Evolutionary conservation across 2,888 invertebrate genomes (phyloP).

Genomic region (Apotomis capreana): DNA sequence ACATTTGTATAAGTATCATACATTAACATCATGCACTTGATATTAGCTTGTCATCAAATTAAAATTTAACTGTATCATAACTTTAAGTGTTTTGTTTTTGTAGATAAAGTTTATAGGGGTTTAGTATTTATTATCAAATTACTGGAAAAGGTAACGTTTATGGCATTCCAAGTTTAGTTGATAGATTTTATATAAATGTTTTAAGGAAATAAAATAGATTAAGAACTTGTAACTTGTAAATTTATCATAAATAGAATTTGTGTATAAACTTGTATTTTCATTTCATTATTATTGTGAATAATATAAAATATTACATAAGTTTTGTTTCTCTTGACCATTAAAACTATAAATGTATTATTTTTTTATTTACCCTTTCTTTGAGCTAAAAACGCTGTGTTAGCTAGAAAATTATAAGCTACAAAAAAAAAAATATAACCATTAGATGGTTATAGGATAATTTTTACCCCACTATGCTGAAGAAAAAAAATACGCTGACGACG

Average conservation of each 20-base stretch:
- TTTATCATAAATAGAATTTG: conserved; percentile 25
- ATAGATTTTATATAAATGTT: conserved; percentile 45
- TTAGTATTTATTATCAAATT: conserved; percentile 17
- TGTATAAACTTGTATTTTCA: conserved; percentile 25
- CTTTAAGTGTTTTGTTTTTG: conserved; percentile 38
- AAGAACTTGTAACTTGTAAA: conserved; percentile 14
- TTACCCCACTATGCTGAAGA: too few relatives aligned
- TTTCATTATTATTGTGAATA: neutral
- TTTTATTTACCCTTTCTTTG: neutral
- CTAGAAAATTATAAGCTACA: too few relatives aligned
- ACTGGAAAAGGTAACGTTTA: conserved; percentile 37
- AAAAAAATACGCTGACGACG: too few relatives aligned
- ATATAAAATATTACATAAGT: neutral
- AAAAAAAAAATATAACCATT: too few relatives aligned
- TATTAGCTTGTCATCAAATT: conserved; percentile 17
- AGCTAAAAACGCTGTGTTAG: too few relatives aligned
- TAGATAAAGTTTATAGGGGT: conserved; percentile 35
- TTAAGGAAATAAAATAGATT: conserved; percentile 14
- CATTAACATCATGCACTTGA: conserved; percentile 3
- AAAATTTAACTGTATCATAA: neutral
- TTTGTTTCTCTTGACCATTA: conserved; percentile 10
- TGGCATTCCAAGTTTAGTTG: conserved; percentile 57
- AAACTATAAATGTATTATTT: conserved; percentile 10
- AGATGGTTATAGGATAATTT: too few relatives aligned
- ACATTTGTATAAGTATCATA: conserved; percentile 11